A percentile compares a stretch with the other conserved stretches of the same genome.
Evolutionary conservation across 2,113 vertebrate species (phyloP).

Genomic region (Siniperca chuatsi): DNA sequence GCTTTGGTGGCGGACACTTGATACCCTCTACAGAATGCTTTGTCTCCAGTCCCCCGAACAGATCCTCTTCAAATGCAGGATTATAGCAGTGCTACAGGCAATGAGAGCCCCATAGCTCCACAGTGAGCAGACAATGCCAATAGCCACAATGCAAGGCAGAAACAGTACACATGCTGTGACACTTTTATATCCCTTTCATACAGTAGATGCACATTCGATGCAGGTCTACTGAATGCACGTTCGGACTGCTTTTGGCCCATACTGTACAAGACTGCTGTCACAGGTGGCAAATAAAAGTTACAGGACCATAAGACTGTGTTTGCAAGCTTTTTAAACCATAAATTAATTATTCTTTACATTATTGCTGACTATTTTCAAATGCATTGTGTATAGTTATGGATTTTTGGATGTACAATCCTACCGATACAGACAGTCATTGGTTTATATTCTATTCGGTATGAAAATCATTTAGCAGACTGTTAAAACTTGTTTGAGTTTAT

Average conservation of each 20-base stretch:
- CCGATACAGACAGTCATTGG: not conserved
- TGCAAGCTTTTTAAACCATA: not conserved
- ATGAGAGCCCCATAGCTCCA: slow-evolving; percentile 71
- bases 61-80: slow-evolving; percentile 80
- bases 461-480: slow-evolving; percentile 12
- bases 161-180: slow-evolving; percentile 45
- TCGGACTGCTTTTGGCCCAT: slow-evolving; percentile 1
- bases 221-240: slow-evolving; percentile 16
- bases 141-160: slow-evolving; percentile 60
- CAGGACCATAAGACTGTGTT: not conserved
- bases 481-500: not conserved
- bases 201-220: not conserved
- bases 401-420: not conserved
- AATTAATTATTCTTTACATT: not conserved
- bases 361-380: not conserved
- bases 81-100: slow-evolving; percentile 75
- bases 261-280: not conserved
- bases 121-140: slow-evolving; percentile 66
- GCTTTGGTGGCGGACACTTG: slow-evolving; percentile 75
- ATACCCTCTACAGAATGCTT: slow-evolving; percentile 71
- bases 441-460: not conserved
- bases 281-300: slow-evolving; percentile 10
- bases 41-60: slow-evolving; percentile 66
- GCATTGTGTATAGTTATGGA: not conserved
- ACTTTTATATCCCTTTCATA: slow-evolving; percentile 35